A percentile compares a stretch with the other conserved stretches of the same genome.
These are phyloP conservation scores for Hirundo rustica DNA, from an alignment of 2,797 vertebrate species.

Conservation along the genomic window DNA sequence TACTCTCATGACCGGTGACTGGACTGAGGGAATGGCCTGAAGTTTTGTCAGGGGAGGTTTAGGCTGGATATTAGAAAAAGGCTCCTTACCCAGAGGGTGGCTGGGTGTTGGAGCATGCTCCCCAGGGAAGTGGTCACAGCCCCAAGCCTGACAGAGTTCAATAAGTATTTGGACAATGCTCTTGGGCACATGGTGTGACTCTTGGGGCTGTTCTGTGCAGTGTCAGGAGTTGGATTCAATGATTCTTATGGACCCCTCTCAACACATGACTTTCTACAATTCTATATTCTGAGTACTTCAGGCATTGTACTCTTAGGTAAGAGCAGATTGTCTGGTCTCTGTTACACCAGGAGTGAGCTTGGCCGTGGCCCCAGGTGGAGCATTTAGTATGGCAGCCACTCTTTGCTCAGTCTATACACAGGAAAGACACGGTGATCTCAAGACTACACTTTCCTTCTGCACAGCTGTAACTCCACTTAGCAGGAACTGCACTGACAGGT, in stretches of 20 bases:
- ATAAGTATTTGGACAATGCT: background rate
- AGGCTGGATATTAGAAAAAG: background rate
- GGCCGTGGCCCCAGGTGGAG: background rate
- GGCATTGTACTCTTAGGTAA: background rate
- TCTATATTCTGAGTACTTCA: background rate
- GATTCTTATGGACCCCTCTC: background rate
- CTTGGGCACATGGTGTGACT: background rate
- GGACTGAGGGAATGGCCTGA: background rate
- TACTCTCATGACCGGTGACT: background rate
- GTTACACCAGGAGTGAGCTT: background rate
- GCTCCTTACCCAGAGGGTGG: background rate
- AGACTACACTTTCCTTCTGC: background rate
- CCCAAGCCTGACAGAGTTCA: background rate
- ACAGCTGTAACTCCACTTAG: background rate
- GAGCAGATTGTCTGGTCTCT: background rate
- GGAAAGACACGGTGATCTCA: background rate
- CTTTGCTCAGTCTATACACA: background rate
- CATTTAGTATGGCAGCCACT: background rate
- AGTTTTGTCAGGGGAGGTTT: background rate
- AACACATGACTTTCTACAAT: background rate
- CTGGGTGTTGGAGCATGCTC: background rate
- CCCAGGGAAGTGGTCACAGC: background rate
- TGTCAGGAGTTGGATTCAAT: rapidly evolving
- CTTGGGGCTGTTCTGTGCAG: background rate
- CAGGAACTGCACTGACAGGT: background rate